Evolutionary conservation across 2,888 invertebrate genomes (phyloP), one percentile per base, ranked within the genome.

Genomic region (Hydrotaea diabolus): DNA sequence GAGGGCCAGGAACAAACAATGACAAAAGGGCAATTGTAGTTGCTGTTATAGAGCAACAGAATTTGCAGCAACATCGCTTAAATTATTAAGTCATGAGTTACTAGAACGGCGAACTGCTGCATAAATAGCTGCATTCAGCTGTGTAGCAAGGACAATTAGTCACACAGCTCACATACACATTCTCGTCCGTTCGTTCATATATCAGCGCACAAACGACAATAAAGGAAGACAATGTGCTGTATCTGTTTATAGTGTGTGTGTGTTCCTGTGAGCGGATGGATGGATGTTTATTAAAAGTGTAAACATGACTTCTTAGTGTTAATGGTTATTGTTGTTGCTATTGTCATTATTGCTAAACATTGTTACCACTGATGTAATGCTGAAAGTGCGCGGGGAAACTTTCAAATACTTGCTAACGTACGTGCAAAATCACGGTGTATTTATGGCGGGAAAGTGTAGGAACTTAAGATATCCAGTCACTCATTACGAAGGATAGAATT

Each of bases 81-180:
- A 69, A 69, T 69, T 46, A 69, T 69, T 11, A 69, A 23, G 19
- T 43, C 43, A 69, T 69, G 43, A 69, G 13, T 69, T 69, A 69
- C 15, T 43, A 13, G 23, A 69, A 46, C 15, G 21, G n/a, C 21
- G 23, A 69, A 46, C 15, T 46, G n/a, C 21, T 11, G 43, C 39
- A 23, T 66, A 21, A n/a, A 17, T 21, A 19, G 46, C 13, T 46
- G 23, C n/a, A 19, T 36, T 53, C 17, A n/a, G 62, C 39, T 26
- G 39, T 36, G 15, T 46, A 46, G 69, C 69, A 43, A 69, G 69
- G 69, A 69, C 46, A 69, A 69, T 69, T 46, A 69, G 66, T 43
- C 21, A 39, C n/a, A 39, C 66, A 13, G 66, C 39, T 66, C 21
- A 39, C 69, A 69, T n/a, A 57, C 55, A 57, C 55, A 57, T n/a